A percentile compares a stretch with the other conserved stretches of the same genome.
phyloP scores from a whole-genome alignment of 2,888 invertebrate genomes.

The Epistrophella euchroma region DNA sequence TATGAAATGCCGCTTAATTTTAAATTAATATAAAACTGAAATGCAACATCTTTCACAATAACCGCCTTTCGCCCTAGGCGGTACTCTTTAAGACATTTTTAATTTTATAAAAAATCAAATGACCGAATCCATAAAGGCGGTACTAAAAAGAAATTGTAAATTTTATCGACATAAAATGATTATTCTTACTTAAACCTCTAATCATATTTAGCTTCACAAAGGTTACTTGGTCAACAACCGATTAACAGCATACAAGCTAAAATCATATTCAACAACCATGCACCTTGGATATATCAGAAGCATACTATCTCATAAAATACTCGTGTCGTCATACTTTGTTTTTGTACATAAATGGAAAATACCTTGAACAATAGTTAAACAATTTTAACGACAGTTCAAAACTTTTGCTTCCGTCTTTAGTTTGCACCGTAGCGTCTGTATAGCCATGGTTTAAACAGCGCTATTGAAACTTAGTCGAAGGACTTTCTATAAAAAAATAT shows the following conservation, averaged over 20 bases:
- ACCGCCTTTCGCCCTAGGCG: too few species aligned
- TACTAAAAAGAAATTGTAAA: too few species aligned
- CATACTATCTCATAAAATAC: background rate
- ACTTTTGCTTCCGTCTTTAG: slow-evolving; percentile 51
- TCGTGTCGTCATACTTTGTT: too few species aligned
- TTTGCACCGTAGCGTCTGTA: background rate
- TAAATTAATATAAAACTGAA: too few species aligned
- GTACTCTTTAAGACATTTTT: too few species aligned
- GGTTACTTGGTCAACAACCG: slow-evolving; percentile 77
- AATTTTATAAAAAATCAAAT: too few species aligned
- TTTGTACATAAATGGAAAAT: slow-evolving; percentile 27
- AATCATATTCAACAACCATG: background rate
- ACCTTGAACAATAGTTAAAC: slow-evolving; percentile 60
- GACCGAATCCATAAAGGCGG: too few species aligned
- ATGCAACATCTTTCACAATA: too few species aligned
- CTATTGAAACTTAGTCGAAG: slow-evolving; percentile 63
- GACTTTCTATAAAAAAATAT: slow-evolving; percentile 36
- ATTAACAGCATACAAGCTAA: slow-evolving; percentile 31
- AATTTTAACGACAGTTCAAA: slow-evolving; percentile 62
- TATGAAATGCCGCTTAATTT: too few species aligned
- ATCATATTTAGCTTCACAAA: slow-evolving; percentile 39
- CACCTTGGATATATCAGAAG: background rate
- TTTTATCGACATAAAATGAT: too few species aligned
- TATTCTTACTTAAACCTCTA: background rate
- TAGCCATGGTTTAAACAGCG: background rate